phyloP scores from a whole-genome alignment of 2,797 vertebrate genomes.

The Cichlasoma orientale region DNA sequence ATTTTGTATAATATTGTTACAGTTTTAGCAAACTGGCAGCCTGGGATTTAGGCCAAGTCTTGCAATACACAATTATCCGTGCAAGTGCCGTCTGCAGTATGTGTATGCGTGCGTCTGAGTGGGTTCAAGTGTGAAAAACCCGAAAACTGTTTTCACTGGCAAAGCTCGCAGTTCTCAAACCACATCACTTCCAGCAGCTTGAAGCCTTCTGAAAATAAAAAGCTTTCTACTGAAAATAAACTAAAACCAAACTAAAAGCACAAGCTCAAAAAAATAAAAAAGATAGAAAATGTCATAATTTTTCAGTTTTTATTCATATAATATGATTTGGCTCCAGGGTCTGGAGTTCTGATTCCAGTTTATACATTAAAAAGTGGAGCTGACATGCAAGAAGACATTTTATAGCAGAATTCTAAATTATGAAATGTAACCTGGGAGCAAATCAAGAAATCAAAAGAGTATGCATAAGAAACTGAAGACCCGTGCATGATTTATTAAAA shows the following conservation, averaged over 20 bases:
- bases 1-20: constrained; percentile 28
- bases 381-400: background rate
- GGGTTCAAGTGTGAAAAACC: constrained; percentile 41
- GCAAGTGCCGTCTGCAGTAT: constrained; percentile 6
- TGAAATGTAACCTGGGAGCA: background rate
- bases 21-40: constrained; percentile 11
- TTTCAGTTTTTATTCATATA: background rate
- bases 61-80: constrained; percentile 18
- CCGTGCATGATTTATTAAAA: background rate
- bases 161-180: constrained; percentile 25
- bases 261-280: background rate
- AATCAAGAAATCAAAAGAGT: background rate
- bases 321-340: background rate
- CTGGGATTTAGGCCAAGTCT: constrained; percentile 18
- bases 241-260: background rate
- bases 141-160: constrained; percentile 44
- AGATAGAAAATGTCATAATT: background rate
- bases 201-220: background rate
- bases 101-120: constrained; percentile 37
- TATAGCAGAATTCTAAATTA: background rate
- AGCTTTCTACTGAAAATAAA: constrained; percentile 7
- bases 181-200: constrained; percentile 20
- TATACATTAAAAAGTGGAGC: background rate
- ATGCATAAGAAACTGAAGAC: background rate
- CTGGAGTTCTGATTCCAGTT: background rate